Base-by-base conservation (phyloP, 2,888 invertebrate species). In the Uropetala carovei region DNA sequence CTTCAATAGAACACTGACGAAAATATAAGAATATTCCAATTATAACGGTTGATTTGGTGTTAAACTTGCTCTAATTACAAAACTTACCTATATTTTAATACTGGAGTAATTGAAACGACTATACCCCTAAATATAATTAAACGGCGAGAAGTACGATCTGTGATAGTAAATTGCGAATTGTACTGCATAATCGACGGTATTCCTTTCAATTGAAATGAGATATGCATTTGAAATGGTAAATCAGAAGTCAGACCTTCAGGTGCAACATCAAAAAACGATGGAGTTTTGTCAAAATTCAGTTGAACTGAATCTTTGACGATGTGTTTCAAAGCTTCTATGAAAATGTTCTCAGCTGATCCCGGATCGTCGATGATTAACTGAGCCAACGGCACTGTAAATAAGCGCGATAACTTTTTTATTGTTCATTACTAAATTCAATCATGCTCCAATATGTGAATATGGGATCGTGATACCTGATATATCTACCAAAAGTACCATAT, bases 101-200 rank as follows among this genome's bases (percentile, higher is more conserved):
- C 43, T 22, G 43, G 60, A 27, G 64, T 89, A n/a, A 89, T 13
- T n/a, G 89, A 89, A 30, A 64, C 43, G 9, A 59, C 43, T n/a
- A 89, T 89, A 13, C 89, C 89, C 64, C 56, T 68, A 43, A 89
- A 89, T 64, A 43, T 30, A 43, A 56, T 68, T 68, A 89, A 89
- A n/a, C 27, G 60, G 18, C 64, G 43, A 13, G 10, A 64, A 10
- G 43, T 64, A 27, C 18, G 43, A 18, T 10, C 5, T 43, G 30
- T 68, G 0, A 43, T 18, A 43, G 9, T 0, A 27, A 14, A 11
- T 11, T n/a, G 16, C 18, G 89, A 89, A 30, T 30, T 89, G 10
- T n/a, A 4, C 18, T 64, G 64, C n/a, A 68, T 64, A 68, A 13
- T 27, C 27, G 60, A 64, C 11, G 89, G 64, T 9, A 89, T 89